Evolutionary conservation across 2,797 vertebrate species (phyloP).

Genomic region (Sus cebifrons): DNA sequence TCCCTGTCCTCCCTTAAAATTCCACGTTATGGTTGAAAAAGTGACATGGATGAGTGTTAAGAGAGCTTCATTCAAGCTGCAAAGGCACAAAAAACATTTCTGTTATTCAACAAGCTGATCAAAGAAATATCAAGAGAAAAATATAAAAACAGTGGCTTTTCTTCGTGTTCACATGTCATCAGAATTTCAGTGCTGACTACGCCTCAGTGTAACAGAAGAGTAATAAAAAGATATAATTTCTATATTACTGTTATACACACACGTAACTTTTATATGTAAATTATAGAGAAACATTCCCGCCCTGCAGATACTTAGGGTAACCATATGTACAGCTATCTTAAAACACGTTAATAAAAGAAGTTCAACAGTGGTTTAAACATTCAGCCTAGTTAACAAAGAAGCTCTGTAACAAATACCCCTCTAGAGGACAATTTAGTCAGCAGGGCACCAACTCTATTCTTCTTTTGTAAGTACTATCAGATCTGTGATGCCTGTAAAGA

Average conservation of each 20-base stretch:
- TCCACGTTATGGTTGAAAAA: not conserved
- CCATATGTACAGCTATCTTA: conserved; percentile 86
- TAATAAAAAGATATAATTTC: conserved; percentile 82
- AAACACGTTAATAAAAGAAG: conserved; percentile 89
- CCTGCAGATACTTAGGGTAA: conserved; percentile 78
- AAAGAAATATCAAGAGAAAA: conserved; percentile 84
- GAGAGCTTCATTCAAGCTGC: conserved; percentile 58
- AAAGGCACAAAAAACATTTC: conserved; percentile 80
- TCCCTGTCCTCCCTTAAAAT: conserved; percentile 69
- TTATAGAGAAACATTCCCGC: conserved; percentile 79
- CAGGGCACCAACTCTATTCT: conserved; percentile 90
- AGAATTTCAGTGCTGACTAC: conserved; percentile 84
- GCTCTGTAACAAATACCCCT: conserved; percentile 91
- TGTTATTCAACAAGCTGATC: conserved; percentile 84
- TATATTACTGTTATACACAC: conserved; percentile 74
- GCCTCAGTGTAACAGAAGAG: conserved; percentile 67
- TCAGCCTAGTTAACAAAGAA: conserved; percentile 91
- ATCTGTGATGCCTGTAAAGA: conserved; percentile 89
- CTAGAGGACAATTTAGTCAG: conserved; percentile 91
- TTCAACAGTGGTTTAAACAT: conserved; percentile 88
- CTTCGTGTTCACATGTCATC: conserved; percentile 82
- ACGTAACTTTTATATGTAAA: conserved; percentile 85
- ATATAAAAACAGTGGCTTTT: conserved; percentile 71
- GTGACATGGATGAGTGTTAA: not conserved
- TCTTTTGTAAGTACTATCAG: conserved; percentile 90